These are phyloP conservation scores for Dynastes grantii DNA, from an alignment of 2,888 invertebrate species.

Conservation along the genomic window DNA sequence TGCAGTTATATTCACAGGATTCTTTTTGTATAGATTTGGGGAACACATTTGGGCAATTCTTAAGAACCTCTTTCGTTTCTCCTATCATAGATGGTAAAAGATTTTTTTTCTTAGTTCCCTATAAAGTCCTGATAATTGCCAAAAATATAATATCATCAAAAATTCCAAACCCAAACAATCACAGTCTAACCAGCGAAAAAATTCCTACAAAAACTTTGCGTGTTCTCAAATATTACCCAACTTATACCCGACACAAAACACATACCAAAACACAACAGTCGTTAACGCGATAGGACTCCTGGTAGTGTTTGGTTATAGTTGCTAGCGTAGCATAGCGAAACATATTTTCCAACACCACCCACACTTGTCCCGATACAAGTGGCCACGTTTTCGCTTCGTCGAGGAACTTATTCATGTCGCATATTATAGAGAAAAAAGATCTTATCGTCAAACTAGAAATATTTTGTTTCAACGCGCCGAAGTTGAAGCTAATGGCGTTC, in stretches of 20 bases:
- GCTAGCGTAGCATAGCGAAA: too few relatives aligned
- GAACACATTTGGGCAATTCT: too few relatives aligned
- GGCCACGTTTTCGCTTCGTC: not conserved
- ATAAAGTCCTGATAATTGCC: too few relatives aligned
- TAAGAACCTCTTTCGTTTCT: too few relatives aligned
- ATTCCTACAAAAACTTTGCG: not conserved
- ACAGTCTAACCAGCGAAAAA: too few relatives aligned
- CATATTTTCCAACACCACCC: slow-evolving; percentile 18
- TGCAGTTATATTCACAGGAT: too few relatives aligned
- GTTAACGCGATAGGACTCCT: not conserved
- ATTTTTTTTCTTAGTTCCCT: too few relatives aligned
- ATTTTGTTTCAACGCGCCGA: slow-evolving; percentile 17
- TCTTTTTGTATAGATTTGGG: too few relatives aligned
- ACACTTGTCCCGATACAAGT: slow-evolving; percentile 8
- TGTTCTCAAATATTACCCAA: not conserved
- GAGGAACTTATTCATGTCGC: slow-evolving; percentile 20
- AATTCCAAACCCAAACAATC: not conserved
- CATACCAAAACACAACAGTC: too few relatives aligned
- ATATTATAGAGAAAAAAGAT: slow-evolving; percentile 17
- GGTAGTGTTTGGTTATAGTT: slow-evolving; percentile 4
- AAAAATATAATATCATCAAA: too few relatives aligned
- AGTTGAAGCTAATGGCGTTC: slow-evolving; percentile 4
- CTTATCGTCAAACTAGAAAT: slow-evolving; percentile 22
- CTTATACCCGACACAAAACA: not conserved
- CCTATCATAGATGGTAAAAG: too few relatives aligned